Conservation (phyloP, 2,888 invertebrate species). For the Tridacna crocea region DNA sequence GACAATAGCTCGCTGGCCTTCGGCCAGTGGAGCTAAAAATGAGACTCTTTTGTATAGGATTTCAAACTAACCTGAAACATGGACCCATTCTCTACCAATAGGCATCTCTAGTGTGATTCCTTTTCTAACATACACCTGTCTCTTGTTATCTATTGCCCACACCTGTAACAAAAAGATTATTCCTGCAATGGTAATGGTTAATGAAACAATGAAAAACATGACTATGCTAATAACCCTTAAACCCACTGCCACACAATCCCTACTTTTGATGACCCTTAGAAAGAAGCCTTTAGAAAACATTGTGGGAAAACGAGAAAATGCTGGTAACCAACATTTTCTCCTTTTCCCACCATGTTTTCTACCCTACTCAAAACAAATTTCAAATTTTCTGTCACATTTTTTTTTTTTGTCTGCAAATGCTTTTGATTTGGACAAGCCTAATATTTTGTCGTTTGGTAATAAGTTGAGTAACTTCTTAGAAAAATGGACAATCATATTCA, state of each 20-base stretch:
- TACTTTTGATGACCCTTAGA: background rate
- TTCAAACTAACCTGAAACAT: conserved; percentile 83
- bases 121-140: conserved; percentile 85
- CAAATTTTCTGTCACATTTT: too few species aligned
- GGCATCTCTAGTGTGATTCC: conserved; percentile 85
- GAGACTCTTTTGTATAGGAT: too few species aligned
- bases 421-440: too few species aligned
- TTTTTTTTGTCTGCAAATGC: too few species aligned
- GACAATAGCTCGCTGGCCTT: too few species aligned
- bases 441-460: too few species aligned
- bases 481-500: too few species aligned
- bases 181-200: background rate
- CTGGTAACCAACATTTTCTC: conserved; percentile 3
- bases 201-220: too few species aligned
- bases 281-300: background rate
- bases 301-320: conserved; percentile 5
- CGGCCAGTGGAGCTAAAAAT: too few species aligned
- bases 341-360: background rate
- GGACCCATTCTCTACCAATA: conserved; percentile 86
- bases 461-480: too few species aligned
- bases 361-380: too few species aligned
- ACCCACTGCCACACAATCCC: background rate
- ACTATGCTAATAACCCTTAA: background rate
- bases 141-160: conserved; percentile 86
- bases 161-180: conserved; percentile 79